Base-by-base conservation (phyloP, 2,888 invertebrate species). In the Apantesis nais region DNA sequence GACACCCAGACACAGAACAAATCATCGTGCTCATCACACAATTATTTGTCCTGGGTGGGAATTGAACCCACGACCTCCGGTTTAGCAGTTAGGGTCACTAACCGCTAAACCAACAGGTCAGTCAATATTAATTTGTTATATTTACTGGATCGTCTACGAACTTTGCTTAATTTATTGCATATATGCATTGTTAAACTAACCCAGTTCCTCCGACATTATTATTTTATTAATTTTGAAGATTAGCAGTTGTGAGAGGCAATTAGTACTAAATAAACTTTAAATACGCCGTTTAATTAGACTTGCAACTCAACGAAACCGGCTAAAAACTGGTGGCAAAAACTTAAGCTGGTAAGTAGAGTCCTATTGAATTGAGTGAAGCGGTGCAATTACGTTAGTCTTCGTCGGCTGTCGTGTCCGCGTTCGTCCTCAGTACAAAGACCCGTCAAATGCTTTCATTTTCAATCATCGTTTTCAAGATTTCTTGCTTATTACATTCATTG, bases 191-290 rank as follows among this genome's bases (percentile, higher is more conserved):
- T 74, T 65, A 78, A 78, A 81, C 77, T 83, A 83, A 83, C 83
- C 84, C 73, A 83, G 81, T 83, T 85, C 84, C 75, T 74, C 74
- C 71, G 75, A 80, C 75, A 85, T 85, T 85, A 84, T 83, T 83
- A 87, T 83, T 85, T n/a, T n/a, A 84, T 86, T 85, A 85, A 86
- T 87, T 88, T 85, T 83, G 78, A 76, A 84, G 85, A 85, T 87
- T 86, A 85, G 81, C 84, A 83, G 84, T 87, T 84, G 83, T 83
- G 78, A 81, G 80, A 84, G 83, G 83, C 83, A 83, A 85, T 85
- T 84, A 85, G 83, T 80, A 76, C 81, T 80, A 81, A 86, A 83
- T 83, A 81, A 85, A 88, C 82, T 86, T 86, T 85, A 86, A 86
- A 85, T 83, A 84, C 77, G 72, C 80, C 80, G 77, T 86, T 84